Conservation (phyloP, 2,888 invertebrate species). For the Rotaria macrura region DNA sequence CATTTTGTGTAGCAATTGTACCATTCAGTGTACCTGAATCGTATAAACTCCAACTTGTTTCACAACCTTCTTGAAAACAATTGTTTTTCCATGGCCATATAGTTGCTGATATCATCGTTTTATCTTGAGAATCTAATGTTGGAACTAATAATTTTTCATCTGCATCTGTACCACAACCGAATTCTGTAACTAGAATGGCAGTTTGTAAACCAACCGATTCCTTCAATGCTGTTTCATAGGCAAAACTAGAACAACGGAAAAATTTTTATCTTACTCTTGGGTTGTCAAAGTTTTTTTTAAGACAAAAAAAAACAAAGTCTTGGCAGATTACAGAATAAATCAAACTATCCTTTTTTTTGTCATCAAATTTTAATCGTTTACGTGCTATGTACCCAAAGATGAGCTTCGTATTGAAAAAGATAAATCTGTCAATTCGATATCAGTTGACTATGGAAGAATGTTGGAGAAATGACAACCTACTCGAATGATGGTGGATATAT, state of each 20-base stretch:
- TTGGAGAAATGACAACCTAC: not conserved
- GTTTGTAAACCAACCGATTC: not conserved
- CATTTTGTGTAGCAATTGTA: not conserved
- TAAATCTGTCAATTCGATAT: too few species aligned
- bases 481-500: slow-evolving; percentile 9
- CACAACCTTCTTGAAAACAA: slow-evolving; percentile 9
- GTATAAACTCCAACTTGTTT: slow-evolving; percentile 9
- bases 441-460: too few species aligned
- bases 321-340: too few species aligned
- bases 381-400: too few species aligned
- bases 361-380: too few species aligned
- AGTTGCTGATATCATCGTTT: not conserved
- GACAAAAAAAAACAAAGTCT: too few species aligned
- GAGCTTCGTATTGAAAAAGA: too few species aligned
- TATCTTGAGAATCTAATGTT: not conserved
- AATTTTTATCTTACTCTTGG: too few species aligned
- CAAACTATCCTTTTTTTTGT: too few species aligned
- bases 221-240: not conserved
- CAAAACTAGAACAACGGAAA: not conserved
- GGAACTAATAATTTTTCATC: not conserved
- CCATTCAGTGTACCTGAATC: not conserved
- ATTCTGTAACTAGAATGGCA: not conserved
- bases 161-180: not conserved
- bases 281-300: too few species aligned
- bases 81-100: slow-evolving; percentile 17